Percentiles rank a stretch among this genome's conserved stretches.
Evolutionary conservation across 2,797 vertebrate species (phyloP).

Genomic region (Hafferia zeledoni): DNA sequence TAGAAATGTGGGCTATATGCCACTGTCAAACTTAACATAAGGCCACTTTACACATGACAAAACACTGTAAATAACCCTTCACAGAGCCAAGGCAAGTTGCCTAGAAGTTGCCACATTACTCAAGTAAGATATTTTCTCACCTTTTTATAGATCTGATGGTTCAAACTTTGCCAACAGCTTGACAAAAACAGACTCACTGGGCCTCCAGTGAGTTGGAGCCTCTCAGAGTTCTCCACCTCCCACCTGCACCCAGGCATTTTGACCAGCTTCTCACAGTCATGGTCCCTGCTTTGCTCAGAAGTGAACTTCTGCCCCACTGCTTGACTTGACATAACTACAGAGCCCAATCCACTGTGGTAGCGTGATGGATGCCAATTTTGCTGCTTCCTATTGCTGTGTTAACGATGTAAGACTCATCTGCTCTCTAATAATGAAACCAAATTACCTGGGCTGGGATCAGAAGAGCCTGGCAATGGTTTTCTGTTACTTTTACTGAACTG

Average conservation of each 20-base stretch:
- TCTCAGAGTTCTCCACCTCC: neutral
- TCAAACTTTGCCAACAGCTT: constrained; percentile 1
- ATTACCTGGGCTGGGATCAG: neutral
- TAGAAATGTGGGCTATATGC: neutral
- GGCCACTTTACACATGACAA: constrained; percentile 37
- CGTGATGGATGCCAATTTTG: neutral
- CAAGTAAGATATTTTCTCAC: neutral
- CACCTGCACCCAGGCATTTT: neutral
- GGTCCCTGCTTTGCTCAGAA: neutral
- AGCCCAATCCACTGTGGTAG: accelerated
- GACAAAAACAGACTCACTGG: neutral
- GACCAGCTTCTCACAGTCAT: neutral
- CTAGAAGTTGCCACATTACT: neutral
- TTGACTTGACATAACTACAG: neutral
- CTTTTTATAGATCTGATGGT: neutral
- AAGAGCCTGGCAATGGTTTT: neutral
- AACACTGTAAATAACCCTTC: neutral
- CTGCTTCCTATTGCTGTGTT: neutral
- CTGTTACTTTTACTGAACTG: neutral
- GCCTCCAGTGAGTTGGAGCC: neutral
- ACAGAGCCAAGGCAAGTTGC: neutral
- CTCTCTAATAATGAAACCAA: neutral
- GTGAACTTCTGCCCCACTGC: neutral
- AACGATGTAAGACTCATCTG: neutral
- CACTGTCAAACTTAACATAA: constrained; percentile 24